A percentile compares a stretch with the other conserved stretches of the same genome.
phyloP scores from a whole-genome alignment of 2,113 vertebrate species.

The Harpagus bidentatus region DNA sequence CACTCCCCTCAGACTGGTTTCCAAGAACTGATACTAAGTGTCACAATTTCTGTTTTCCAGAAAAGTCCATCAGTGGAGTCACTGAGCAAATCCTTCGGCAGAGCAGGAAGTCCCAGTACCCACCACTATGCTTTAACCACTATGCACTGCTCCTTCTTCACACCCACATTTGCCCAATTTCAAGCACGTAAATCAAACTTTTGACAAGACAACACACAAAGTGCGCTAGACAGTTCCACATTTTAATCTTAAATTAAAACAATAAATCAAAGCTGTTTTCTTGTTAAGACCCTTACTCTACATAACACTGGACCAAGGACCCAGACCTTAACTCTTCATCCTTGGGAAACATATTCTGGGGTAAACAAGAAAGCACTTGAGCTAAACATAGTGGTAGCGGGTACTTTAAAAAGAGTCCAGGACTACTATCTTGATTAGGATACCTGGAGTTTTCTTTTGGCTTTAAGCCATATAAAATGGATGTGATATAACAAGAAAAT shows the following conservation, averaged over 20 bases:
- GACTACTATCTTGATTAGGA: not conserved
- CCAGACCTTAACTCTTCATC: not conserved
- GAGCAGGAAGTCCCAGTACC: not conserved
- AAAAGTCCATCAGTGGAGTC: not conserved
- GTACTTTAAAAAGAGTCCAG: not conserved
- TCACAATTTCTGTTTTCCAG: not conserved
- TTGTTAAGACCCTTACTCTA: not conserved
- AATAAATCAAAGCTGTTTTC: not conserved
- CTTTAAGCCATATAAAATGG: not conserved
- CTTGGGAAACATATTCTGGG: not conserved
- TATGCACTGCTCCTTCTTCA: not conserved
- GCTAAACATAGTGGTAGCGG: not conserved
- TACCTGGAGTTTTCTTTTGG: not conserved
- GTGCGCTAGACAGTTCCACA: not conserved
- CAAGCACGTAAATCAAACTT: not conserved
- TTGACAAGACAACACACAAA: not conserved
- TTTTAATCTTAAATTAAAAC: not conserved
- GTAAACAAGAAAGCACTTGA: not conserved
- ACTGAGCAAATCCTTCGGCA: not conserved
- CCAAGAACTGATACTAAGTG: not conserved
- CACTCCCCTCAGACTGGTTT: not conserved
- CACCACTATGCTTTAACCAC: not conserved
- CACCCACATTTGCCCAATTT: rapidly evolving
- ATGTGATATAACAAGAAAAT: not conserved
- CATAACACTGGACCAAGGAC: not conserved